Percentiles rank a stretch among this genome's conserved stretches.
These are phyloP conservation scores for Venustoraphidia nigricollis DNA, from an alignment of 2,888 invertebrate species.

Conservation along the genomic window DNA sequence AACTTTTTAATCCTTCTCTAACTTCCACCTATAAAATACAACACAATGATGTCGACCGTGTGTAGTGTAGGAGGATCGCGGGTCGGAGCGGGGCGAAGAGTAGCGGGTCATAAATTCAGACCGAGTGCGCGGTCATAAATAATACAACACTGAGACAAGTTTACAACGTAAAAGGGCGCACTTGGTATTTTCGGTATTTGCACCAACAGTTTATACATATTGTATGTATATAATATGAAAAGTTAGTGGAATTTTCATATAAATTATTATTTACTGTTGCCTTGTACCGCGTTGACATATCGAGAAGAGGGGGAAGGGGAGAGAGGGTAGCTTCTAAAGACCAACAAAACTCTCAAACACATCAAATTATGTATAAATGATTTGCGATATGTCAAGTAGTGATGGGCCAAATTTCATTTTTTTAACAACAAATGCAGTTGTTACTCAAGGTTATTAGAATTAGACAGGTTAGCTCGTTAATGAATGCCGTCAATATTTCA, in stretches of 20 bases:
- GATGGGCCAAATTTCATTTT: no score
- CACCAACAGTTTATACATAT: not conserved
- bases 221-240: not conserved
- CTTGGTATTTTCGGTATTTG: not conserved
- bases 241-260: not conserved
- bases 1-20: no score
- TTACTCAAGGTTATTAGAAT: no score
- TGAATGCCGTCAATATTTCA: no score
- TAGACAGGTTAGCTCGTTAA: no score
- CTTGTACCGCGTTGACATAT: not conserved
- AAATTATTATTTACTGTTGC: not conserved
- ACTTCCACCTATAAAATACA: no score
- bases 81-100: not conserved
- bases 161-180: not conserved
- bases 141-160: not conserved
- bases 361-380: no score
- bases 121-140: not conserved
- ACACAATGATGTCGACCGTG: no score
- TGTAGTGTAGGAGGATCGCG: not conserved
- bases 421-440: no score
- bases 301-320: not conserved
- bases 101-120: not conserved
- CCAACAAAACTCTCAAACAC: no score
- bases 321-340: no score
- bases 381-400: no score